Evolutionary conservation across 2,797 vertebrate genomes (phyloP).

Genomic region (Hylomyscus alleni): DNA sequence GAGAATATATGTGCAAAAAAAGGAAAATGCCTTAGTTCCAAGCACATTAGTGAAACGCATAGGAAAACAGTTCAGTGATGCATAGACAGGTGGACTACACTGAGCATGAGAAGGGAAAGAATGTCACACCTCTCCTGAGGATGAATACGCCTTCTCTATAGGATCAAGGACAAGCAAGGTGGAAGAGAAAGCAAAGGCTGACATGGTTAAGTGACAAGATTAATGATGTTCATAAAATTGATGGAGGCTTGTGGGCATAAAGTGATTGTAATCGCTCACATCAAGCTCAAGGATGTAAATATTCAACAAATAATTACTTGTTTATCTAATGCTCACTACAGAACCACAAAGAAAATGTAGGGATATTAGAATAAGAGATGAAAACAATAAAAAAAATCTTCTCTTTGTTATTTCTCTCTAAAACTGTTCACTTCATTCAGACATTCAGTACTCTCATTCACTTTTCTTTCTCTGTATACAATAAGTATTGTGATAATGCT

Average conservation of each 20-base stretch:
- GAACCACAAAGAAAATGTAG: background rate
- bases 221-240: constrained; percentile 73
- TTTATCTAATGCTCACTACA: background rate
- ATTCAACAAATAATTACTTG: constrained; percentile 49
- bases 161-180: constrained; percentile 51
- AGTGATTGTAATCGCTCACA: constrained; percentile 18
- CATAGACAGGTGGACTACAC: background rate
- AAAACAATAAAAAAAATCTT: background rate
- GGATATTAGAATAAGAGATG: background rate
- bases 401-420: background rate
- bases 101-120: background rate
- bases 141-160: background rate
- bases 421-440: background rate
- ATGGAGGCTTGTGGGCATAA: constrained; percentile 50
- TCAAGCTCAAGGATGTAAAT: constrained; percentile 3
- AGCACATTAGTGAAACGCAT: background rate
- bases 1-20: constrained; percentile 16
- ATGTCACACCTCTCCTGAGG: background rate
- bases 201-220: constrained; percentile 64
- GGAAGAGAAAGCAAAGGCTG: constrained; percentile 28
- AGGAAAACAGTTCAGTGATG: background rate
- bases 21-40: background rate
- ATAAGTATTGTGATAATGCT: background rate
- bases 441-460: background rate
- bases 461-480: background rate